Base-by-base conservation (phyloP, 2,113 vertebrate genomes). In the Halcyon malimbica region DNA sequence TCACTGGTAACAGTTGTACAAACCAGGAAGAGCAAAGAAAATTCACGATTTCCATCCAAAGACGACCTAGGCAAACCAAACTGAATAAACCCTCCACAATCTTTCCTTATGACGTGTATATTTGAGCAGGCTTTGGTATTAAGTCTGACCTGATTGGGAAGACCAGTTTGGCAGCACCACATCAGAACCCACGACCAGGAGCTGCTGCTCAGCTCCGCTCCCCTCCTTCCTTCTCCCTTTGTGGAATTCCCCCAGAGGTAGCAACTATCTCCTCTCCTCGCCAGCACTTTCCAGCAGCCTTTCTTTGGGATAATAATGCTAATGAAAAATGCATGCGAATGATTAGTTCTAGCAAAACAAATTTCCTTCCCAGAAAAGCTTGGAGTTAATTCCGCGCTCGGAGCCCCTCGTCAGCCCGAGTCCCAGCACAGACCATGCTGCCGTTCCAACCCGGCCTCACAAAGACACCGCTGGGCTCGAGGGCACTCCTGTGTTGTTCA, bases 121-220 rank as follows among this genome's bases (percentile, higher is more conserved):
- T 94, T 94, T 89, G 92, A 96, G 89, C 75, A 77, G 93, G 92
- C 81, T 97, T 95, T 90, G 71, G 39, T 44, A 88, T 81, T 90
- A 97, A 93, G 84, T 83, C 96, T 48, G 92, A n/a, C 19, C 71
- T 94, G 96, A 97, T 93, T 89, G 93, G 85, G 91, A 82, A 96
- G 95, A 94, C 92, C 85, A 92, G 62, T 54, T 76, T 1, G 10
- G 85, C 71, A 59, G 74, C 81, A 91, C 14, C 70, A 7, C 74
- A 94, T 5, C 71, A 74, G 91, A 89, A 94, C 60, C 84, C 70
- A 84, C 87, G 95, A 95, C 84, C 51, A 64, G 95, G 70, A 90
- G 85, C 92, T 91, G 78, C 94, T 28, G 6, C 6, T n/a, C 85
- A 37, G 75, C 75, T 13, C 71, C 0, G 0, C 57, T 81, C 68